These are phyloP conservation scores for Anomalospiza imberbis DNA, from an alignment of 2,797 vertebrate species.

Conservation along the genomic window DNA sequence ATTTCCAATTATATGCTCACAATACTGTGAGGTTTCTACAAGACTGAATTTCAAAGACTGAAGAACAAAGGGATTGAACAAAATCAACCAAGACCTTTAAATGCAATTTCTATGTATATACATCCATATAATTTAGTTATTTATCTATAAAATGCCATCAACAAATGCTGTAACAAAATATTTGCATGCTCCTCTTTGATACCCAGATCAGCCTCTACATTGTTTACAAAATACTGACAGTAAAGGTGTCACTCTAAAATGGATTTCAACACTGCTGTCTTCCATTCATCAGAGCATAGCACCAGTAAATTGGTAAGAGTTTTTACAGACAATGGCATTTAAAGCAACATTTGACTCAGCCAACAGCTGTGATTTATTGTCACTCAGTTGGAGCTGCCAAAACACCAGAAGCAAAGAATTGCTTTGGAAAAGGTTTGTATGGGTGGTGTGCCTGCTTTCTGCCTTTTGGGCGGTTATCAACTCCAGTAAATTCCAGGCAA, in stretches of 20 bases:
- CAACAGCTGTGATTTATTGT: constrained; percentile 37
- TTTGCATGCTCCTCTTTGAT: not conserved
- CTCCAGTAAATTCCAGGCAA: not conserved
- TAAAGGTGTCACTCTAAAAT: constrained; percentile 7
- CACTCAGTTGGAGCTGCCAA: constrained; percentile 34
- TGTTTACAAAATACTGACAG: constrained; percentile 15
- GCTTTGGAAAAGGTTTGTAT: not conserved
- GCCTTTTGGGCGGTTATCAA: not conserved
- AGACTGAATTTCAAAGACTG: not conserved
- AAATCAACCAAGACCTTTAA: not conserved
- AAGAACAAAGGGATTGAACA: not conserved
- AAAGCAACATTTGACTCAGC: constrained; percentile 4
- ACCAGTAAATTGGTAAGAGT: constrained; percentile 27
- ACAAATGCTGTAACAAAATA: not conserved
- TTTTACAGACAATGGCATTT: constrained; percentile 47
- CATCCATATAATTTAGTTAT: not conserved
- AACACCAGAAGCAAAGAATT: constrained; percentile 21
- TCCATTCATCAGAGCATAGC: constrained; percentile 12
- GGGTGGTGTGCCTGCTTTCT: not conserved
- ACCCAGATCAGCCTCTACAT: not conserved
- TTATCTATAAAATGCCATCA: not conserved
- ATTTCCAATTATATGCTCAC: not conserved
- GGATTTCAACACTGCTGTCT: constrained; percentile 20
- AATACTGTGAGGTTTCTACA: not conserved
- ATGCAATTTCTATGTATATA: not conserved